A percentile compares a stretch with the other conserved stretches of the same genome.
phyloP scores from a whole-genome alignment of 1,140 invertebrate genomes.

The Monochamus saltuarius region DNA sequence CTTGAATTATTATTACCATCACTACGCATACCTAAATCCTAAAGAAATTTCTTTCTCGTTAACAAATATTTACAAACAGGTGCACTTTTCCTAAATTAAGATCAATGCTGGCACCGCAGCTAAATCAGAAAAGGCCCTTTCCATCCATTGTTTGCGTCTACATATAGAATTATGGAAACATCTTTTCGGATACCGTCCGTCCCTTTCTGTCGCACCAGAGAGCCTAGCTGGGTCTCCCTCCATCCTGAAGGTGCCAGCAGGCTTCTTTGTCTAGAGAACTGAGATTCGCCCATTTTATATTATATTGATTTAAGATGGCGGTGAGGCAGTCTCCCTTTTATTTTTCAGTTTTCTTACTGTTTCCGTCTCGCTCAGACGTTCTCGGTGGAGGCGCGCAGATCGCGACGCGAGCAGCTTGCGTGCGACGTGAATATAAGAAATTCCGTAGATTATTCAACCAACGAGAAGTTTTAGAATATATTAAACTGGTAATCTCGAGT shows the following conservation, averaged over 20 bases:
- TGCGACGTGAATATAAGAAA: constrained; percentile 1
- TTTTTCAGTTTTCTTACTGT: constrained; percentile 22
- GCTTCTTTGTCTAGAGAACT: constrained; percentile 46
- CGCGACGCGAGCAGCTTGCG: constrained; percentile 2
- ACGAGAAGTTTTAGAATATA: constrained; percentile 48
- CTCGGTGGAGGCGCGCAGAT: constrained; percentile 2
- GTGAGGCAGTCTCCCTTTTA: constrained; percentile 19
- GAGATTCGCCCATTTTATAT: constrained; percentile 50
- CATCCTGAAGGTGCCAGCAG: constrained; percentile 16
- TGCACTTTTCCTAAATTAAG: no score
- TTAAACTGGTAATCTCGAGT: constrained; percentile 49
- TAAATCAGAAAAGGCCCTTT: no score
- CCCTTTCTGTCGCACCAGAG: neutral
- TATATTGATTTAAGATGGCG: constrained; percentile 50
- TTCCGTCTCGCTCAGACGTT: neutral
- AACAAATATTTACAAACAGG: no score
- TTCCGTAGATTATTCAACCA: constrained; percentile 36
- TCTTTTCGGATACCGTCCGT: constrained; percentile 4
- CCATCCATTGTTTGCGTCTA: no score
- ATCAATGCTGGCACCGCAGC: no score
- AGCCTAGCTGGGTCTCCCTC: constrained; percentile 10
- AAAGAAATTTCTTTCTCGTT: no score
- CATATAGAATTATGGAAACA: neutral
- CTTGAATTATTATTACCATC: no score
- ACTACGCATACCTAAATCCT: no score